Conservation (phyloP, 2,888 invertebrate species). For the Heteromurus nitidus region DNA sequence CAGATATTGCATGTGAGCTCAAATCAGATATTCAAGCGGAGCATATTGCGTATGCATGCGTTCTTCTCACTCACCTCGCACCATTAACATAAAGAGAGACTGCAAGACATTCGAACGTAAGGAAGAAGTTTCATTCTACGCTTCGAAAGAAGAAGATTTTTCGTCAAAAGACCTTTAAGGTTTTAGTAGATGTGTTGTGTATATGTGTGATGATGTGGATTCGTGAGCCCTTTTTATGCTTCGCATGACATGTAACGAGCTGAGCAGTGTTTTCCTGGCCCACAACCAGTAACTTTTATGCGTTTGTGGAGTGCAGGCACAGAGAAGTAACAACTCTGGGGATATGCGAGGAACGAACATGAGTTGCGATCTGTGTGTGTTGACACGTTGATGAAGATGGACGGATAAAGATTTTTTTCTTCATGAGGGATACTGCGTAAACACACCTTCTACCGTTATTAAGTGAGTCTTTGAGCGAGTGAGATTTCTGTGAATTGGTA, state of each 20-base stretch:
- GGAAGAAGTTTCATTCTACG: slow-evolving; percentile 5
- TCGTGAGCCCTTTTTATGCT: slow-evolving; percentile 62
- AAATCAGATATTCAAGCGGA: not conserved
- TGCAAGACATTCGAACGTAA: not conserved
- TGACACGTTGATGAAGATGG: not conserved
- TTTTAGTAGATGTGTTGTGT: not conserved
- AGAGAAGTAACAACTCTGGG: not conserved
- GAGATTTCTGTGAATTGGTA: no score
- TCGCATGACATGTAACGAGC: slow-evolving; percentile 58
- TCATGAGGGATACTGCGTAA: no score
- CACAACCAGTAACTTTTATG: slow-evolving; percentile 1
- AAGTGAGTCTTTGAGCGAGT: no score
- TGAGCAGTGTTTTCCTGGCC: slow-evolving; percentile 52
- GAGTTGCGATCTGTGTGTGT: slow-evolving; percentile 5
- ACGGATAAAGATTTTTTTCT: not conserved
- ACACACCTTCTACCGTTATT: no score
- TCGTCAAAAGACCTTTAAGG: slow-evolving; percentile 7
- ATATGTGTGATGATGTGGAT: slow-evolving; percentile 6
- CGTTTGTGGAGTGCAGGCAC: slow-evolving; percentile 9
- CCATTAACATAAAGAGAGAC: not conserved
- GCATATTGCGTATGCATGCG: slow-evolving; percentile 2
- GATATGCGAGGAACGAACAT: slow-evolving; percentile 40
- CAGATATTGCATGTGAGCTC: not conserved
- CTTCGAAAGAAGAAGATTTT: not conserved
- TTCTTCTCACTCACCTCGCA: not conserved